Evolutionary conservation across 2,888 invertebrate species (phyloP).

Genomic region (Plusia festucae): DNA sequence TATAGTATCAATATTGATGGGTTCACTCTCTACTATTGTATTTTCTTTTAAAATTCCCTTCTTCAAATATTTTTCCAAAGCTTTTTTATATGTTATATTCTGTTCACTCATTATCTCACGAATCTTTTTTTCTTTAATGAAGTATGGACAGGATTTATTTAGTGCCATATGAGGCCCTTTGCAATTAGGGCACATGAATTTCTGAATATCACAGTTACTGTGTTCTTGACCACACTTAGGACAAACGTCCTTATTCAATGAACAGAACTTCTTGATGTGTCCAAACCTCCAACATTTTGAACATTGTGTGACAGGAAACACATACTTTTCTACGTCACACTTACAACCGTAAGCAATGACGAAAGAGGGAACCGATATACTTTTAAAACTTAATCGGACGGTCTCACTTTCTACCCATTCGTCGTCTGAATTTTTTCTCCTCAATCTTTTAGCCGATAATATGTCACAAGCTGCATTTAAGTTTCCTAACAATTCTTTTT

Average conservation of each 20-base stretch:
- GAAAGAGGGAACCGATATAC: background rate
- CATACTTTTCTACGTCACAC: background rate
- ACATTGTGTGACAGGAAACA: constrained; percentile 7
- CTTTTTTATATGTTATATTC: background rate
- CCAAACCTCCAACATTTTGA: constrained; percentile 7
- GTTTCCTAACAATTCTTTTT: background rate
- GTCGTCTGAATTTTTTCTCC: background rate
- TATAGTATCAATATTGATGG: background rate
- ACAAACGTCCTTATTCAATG: background rate
- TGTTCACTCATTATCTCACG: background rate
- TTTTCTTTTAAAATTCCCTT: background rate
- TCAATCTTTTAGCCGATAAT: constrained; percentile 5
- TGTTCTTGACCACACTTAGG: constrained; percentile 3
- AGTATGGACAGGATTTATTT: background rate
- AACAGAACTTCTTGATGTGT: background rate
- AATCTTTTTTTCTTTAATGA: background rate
- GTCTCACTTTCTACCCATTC: constrained; percentile 10
- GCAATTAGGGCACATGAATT: background rate
- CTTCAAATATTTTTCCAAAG: background rate
- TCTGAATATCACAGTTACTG: background rate
- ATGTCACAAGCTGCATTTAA: constrained; percentile 1
- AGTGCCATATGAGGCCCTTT: background rate
- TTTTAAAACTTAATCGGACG: background rate
- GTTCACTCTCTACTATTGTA: background rate
- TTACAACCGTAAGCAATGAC: background rate